These are phyloP conservation scores for Crotalus helleri DNA, from an alignment of 2,113 vertebrate genomes.

Conservation along the genomic window DNA sequence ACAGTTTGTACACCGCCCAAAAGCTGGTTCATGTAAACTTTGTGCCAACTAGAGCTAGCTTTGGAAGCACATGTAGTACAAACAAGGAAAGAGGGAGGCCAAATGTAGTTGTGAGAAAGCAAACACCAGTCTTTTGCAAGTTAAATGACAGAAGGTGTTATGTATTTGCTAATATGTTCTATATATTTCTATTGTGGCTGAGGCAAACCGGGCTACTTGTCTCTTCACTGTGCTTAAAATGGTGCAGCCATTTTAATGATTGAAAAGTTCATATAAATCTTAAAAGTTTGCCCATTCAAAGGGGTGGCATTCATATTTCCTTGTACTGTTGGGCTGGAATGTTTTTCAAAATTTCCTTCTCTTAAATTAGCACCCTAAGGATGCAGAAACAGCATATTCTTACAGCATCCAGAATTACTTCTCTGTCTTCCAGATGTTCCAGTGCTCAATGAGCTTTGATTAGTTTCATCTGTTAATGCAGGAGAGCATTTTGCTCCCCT, in stretches of 20 bases:
- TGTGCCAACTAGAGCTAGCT: slow-evolving; percentile 40
- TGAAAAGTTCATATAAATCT: background rate
- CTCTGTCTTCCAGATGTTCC: fast-evolving
- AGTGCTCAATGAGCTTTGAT: background rate
- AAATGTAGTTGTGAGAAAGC: fast-evolving
- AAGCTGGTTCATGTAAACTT: slow-evolving; percentile 27
- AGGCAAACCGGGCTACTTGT: background rate
- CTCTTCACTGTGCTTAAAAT: background rate
- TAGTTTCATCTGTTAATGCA: slow-evolving; percentile 1
- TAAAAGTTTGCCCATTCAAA: background rate
- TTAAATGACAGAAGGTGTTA: background rate
- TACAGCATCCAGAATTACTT: background rate
- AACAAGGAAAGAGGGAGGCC: slow-evolving; percentile 27
- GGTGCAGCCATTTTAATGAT: background rate
- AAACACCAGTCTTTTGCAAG: background rate
- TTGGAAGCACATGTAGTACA: slow-evolving; percentile 25
- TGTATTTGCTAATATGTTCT: background rate
- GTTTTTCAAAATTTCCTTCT: background rate
- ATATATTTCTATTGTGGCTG: background rate
- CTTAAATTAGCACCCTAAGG: background rate
- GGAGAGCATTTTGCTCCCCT: background rate
- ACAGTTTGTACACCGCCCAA: slow-evolving; percentile 17
- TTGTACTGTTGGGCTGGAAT: background rate
- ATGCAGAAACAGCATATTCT: background rate
- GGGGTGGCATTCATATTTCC: background rate